Conservation (phyloP, 2,888 invertebrate genomes). For the Galeopsomyia nigrocyanea region DNA sequence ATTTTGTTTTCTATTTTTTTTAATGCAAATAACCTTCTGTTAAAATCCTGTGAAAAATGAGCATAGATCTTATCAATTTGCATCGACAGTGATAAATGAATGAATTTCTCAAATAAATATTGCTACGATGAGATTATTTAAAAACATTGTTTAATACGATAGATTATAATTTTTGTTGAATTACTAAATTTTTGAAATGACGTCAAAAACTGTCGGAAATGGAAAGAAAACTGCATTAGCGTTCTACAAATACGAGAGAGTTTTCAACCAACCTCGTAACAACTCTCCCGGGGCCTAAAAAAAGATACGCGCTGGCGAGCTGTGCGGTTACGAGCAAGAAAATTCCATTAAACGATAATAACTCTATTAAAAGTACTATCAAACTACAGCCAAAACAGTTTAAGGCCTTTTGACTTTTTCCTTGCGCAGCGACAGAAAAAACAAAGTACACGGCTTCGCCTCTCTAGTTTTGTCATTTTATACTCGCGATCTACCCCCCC, state of each 20-base stretch:
- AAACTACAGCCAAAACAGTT: slow-evolving; percentile 39
- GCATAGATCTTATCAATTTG: slow-evolving; percentile 13
- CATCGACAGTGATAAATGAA: no score
- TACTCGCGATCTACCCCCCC: neutral
- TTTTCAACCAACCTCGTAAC: neutral
- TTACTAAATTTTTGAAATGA: no score
- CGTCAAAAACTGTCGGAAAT: neutral
- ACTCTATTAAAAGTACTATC: slow-evolving; percentile 43
- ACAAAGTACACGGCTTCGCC: slow-evolving; percentile 18
- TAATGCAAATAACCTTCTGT: slow-evolving; percentile 9
- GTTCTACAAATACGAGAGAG: slow-evolving; percentile 19
- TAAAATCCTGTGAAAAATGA: slow-evolving; percentile 38
- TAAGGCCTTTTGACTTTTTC: slow-evolving; percentile 11
- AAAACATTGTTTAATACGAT: no score
- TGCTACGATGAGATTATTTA: no score
- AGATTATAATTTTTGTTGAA: no score
- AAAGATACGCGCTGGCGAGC: slow-evolving; percentile 16
- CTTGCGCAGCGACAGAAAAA: neutral
- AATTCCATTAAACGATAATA: slow-evolving; percentile 43
- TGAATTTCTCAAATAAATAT: no score
- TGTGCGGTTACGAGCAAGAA: slow-evolving; percentile 13
- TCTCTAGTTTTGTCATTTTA: slow-evolving; percentile 34
- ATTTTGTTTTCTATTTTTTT: slow-evolving; percentile 11
- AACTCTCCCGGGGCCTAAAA: slow-evolving; percentile 2
- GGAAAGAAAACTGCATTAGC: slow-evolving; percentile 32